Evolutionary conservation across 2,888 invertebrate genomes (phyloP).

Genomic region (Orthosia gracilis): DNA sequence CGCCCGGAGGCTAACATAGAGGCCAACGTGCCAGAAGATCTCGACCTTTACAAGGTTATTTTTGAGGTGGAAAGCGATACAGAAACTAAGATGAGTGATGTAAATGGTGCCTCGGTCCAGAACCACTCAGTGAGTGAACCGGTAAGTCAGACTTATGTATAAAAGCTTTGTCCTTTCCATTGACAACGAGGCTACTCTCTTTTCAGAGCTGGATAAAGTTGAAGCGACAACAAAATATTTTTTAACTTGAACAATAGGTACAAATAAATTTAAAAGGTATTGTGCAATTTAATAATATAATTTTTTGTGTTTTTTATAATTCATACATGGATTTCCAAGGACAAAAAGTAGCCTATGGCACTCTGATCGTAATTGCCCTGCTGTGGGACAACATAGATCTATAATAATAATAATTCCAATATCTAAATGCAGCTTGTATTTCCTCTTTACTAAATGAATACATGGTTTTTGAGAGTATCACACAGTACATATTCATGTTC

Average conservation of each 20-base stretch:
- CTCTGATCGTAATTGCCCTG: too few species aligned
- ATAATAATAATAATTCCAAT: too few species aligned
- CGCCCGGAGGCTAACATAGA: slow-evolving; percentile 88
- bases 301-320: background rate
- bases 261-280: background rate
- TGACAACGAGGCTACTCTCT: background rate
- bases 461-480: slow-evolving; percentile 25
- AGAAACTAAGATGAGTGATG: slow-evolving; percentile 82
- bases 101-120: slow-evolving; percentile 77
- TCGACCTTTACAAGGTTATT: slow-evolving; percentile 86
- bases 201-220: background rate
- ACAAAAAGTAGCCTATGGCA: too few species aligned
- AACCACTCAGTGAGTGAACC: slow-evolving; percentile 75
- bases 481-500: slow-evolving; percentile 15
- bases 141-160: slow-evolving; percentile 68
- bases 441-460: slow-evolving; percentile 15
- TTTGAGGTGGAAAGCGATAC: slow-evolving; percentile 87
- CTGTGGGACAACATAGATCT: too few species aligned
- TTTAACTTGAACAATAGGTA: too few species aligned
- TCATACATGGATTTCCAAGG: background rate
- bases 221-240: background rate
- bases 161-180: background rate
- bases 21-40: slow-evolving; percentile 86
- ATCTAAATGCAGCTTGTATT: slow-evolving; percentile 3
- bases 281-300: background rate